Conservation (phyloP, 2,113 vertebrate genomes). For the Leptobrachium ailaonicum region DNA sequence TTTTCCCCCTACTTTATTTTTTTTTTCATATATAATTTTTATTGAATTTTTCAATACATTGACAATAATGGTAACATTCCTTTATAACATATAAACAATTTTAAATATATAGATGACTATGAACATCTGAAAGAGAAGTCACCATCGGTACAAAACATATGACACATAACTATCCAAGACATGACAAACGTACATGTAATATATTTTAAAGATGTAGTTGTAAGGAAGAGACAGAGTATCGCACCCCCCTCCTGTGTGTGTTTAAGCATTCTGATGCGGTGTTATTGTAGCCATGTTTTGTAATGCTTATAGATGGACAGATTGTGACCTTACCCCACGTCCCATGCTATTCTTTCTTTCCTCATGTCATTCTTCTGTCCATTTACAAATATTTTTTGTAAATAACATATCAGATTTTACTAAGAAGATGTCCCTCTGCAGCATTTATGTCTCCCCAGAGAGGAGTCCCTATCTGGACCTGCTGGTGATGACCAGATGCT, state of each 20-base stretch:
- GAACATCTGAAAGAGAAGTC: too few species aligned
- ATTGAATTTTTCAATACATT: too few species aligned
- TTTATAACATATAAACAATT: too few species aligned
- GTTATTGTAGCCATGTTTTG: not conserved
- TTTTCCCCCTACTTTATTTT: too few species aligned
- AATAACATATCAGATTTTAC: constrained; percentile 74
- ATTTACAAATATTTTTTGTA: constrained; percentile 82
- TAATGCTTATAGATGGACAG: not conserved
- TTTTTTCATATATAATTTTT: too few species aligned
- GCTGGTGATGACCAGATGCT: constrained; percentile 58
- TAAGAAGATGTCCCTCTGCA: constrained; percentile 60
- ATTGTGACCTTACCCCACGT: constrained; percentile 29
- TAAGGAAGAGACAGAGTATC: too few species aligned
- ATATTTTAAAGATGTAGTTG: too few species aligned
- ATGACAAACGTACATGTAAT: too few species aligned
- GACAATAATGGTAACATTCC: too few species aligned
- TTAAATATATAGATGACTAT: too few species aligned
- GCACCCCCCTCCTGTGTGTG: not conserved
- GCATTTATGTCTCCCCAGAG: constrained; percentile 56
- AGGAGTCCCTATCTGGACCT: constrained; percentile 19
- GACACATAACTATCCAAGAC: too few species aligned
- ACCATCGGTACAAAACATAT: too few species aligned
- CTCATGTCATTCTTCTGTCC: constrained; percentile 51
- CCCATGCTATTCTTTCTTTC: constrained; percentile 21
- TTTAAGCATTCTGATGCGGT: not conserved